Base-by-base conservation (phyloP, 2,888 invertebrate species). In the Patella depressa region DNA sequence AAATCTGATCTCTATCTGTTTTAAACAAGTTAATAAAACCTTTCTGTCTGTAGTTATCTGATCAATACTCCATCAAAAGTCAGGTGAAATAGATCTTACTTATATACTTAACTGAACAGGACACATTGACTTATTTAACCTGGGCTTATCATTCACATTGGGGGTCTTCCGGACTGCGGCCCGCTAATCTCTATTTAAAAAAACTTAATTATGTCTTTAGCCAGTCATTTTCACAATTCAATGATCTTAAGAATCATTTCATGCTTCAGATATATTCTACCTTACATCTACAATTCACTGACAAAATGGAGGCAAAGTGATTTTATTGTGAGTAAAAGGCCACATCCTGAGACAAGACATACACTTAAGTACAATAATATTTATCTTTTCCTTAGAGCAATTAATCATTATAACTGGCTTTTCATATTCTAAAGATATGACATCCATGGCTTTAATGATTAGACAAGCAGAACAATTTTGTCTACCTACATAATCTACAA, bases 351-450 rank as follows among this genome's bases (percentile, higher is more conserved):
- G 65, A 65, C 24, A 65, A 24, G 65, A 65, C 65, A 65, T 24
- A 24, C 65, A 65, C 65, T 24, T 65, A 65, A 65, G 19, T 65
- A 24, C 65, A 65, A 65, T 65, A 65, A 65, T 65, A 65, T 65
- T 65, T 65, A 65, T 65, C 45, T 45, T 45, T 65, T 65, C 65
- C 24, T 24, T 65, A 65, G 12, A 65, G 19, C 65, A 65, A 65
- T 65, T 65, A 65, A 65, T 65, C 65, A 65, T 65, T 65, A 24
- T 65, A 65, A 24, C 65, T 45, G 24, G 65, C 65, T 65, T 65
- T 65, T 65, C 65, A 65, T 65, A 19, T 24, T 65, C 24, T 65
- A 24, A 65, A 65, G 19, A 24, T 24, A 65, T 65, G 65, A 65
- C 65, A 65, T 65, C 24, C 24, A 12, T 14, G 11, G 3, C 65